Base-by-base conservation (phyloP, 1,140 invertebrate genomes). In the Caenorhabditis inopinata region DNA sequence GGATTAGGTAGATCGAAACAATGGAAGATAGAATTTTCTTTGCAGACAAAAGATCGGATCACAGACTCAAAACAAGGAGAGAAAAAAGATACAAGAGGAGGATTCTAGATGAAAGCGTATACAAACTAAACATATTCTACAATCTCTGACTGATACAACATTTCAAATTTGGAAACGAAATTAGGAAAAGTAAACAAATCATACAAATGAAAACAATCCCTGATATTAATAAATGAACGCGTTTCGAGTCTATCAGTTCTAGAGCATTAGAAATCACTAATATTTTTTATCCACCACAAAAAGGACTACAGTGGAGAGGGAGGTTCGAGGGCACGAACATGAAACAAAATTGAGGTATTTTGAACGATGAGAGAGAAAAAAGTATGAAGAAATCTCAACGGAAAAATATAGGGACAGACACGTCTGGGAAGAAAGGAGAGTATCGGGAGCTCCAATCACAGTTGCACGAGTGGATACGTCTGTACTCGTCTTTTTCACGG, bases 161-260 rank as follows among this genome's bases (percentile, higher is more conserved):
- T 14, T 7, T 5, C 38, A 42, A 42, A 42, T 7, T 42, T 5
- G 14, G 5, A 25, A 32, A 58, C 2, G n/a, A 68, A 68, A 6
- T 21, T 38, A 38, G 23, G n/a, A 68, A 21, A 68, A 68, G n/a
- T 23, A 32, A 29, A 14, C 25, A 16, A 58, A 32, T 51, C 23
- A 51, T 25, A 51, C 29, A 18, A 53, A 53, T 25, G 23, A 53
- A 51, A 51, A 51, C 21, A 25, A 68, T 68, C 58, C 58, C 58
- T 68, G 58, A 68, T 38, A 21, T 35, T 21, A 18, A 7, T 21
- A 42, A 21, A 21, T 18, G 58, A 23, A 42, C 32, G 58, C 32
- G 58, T 68, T 68, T 68, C 58, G 58, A 68, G 32, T 68, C 58
- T 68, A 68, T 68, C 53, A 62, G 12, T 38, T 68, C 58, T 38